Base-by-base conservation (phyloP, 2,797 vertebrate species). In the Urophycis tenuis region DNA sequence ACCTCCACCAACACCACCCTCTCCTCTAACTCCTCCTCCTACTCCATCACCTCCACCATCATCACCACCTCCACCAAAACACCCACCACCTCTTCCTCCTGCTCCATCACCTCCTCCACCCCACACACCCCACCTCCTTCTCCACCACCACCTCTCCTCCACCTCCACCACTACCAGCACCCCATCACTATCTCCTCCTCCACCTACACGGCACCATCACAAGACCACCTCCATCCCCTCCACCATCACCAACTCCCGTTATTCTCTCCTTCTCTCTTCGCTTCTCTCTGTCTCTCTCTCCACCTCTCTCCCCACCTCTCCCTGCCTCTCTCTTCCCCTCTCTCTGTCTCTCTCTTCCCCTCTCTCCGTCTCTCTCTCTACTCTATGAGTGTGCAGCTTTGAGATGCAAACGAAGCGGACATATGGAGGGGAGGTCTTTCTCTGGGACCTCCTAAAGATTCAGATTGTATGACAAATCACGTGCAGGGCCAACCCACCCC, bases 401-500 rank as follows among this genome's bases (percentile, higher is more conserved):
- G 94, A 95, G 88, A 95, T 95, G 95, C 93, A 94, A 95, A 96
- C 90, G 86, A 93, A 91, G 93, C 89, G 92, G 94, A 94, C 95
- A 96, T 96, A 95, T 96, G 95, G 95, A 90, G 91, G 89, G 93
- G 93, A 92, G 93, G 93, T 90, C 87, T 92, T 91, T 90, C 88
- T 85, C 81, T 89, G 73, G 92, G 53, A 91, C 92, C 92, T 94
- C 92, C 93, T 94, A 95, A 95, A 96, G 94, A 95, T 95, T 95
- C 93, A 91, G 92, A 96, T 94, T 95, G 93, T 96, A 94, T 95
- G 95, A 95, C 95, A 95, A 95, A 96, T 96, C 95, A 95, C 94
- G 94, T 94, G 93, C 90, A 86, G 81, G 77, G 71, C 92, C 88
- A 91, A 90, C 91, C 88, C 88, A 19, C 81, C 76, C 78, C 84